Evolutionary conservation across 2,888 invertebrate genomes (phyloP).

Genomic region (Sisyra terminalis): DNA sequence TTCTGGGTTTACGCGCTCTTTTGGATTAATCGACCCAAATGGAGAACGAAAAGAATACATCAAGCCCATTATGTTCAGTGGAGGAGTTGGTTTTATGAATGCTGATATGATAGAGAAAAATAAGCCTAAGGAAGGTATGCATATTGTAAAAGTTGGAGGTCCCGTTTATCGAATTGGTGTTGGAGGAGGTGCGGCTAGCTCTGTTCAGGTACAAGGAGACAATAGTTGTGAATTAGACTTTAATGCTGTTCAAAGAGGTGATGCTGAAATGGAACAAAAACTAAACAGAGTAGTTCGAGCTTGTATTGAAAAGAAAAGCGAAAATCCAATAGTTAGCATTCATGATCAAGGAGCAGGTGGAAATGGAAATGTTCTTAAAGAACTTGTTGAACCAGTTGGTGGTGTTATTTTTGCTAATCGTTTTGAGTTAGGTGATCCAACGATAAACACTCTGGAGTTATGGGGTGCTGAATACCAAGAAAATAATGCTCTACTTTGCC

Average conservation of each 20-base stretch:
- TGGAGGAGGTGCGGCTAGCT: slow-evolving; percentile 96
- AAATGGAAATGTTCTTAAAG: slow-evolving; percentile 92
- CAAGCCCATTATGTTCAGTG: slow-evolving; percentile 98
- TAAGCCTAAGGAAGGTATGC: slow-evolving; percentile 64
- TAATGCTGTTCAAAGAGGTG: slow-evolving; percentile 92
- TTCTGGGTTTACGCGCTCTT: slow-evolving; percentile 80
- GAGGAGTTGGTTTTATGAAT: slow-evolving; percentile 85
- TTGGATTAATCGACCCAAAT: slow-evolving; percentile 52
- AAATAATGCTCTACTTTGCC: slow-evolving; percentile 77
- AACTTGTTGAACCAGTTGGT: slow-evolving; percentile 87
- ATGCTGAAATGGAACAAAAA: slow-evolving; percentile 98
- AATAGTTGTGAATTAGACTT: slow-evolving; percentile 76
- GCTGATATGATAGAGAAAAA: slow-evolving; percentile 64
- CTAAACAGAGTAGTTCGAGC: slow-evolving; percentile 84
- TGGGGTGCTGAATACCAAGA: slow-evolving; percentile 99
- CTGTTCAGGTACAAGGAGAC: slow-evolving; percentile 85
- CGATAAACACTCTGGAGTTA: slow-evolving; percentile 79
- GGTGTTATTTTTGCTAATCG: slow-evolving; percentile 75
- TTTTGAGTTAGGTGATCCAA: slow-evolving; percentile 88
- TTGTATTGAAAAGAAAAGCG: slow-evolving; percentile 65
- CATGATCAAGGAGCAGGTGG: slow-evolving; percentile 99
- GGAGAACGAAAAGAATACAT: slow-evolving; percentile 77
- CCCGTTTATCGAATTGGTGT: slow-evolving; percentile 97
- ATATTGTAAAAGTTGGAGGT: slow-evolving; percentile 89
- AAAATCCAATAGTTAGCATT: slow-evolving; percentile 85